Conservation (phyloP, 2,888 invertebrate genomes). For the Drosophila villosipedis region DNA sequence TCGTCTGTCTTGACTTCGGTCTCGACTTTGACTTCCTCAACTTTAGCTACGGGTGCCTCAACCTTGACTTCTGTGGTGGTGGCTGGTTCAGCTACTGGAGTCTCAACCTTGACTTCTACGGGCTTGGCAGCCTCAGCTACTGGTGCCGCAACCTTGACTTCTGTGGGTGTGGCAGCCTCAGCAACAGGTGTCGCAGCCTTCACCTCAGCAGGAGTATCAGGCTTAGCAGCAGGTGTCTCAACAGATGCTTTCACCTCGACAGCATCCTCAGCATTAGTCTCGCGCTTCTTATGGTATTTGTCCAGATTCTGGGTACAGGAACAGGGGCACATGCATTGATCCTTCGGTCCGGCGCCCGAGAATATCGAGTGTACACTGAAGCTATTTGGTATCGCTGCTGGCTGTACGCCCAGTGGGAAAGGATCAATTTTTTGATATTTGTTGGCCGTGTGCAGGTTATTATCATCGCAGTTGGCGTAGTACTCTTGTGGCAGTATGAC, state of each 20-base stretch:
- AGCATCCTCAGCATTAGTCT: constrained; percentile 48
- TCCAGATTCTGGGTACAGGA: constrained; percentile 84
- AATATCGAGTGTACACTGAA: constrained; percentile 78
- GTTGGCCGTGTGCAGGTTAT: constrained; percentile 51
- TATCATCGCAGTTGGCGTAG: constrained; percentile 83
- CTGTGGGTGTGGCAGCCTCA: constrained; percentile 28
- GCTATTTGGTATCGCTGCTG: constrained; percentile 75
- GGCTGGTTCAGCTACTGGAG: constrained; percentile 30
- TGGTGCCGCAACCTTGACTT: constrained; percentile 26
- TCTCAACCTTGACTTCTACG: constrained; percentile 32
- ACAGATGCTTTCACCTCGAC: constrained; percentile 12
- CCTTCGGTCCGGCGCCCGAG: constrained; percentile 72
- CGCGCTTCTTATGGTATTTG: constrained; percentile 77
- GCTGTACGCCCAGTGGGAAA: constrained; percentile 82
- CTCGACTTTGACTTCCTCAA: constrained; percentile 21
- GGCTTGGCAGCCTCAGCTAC: constrained; percentile 30
- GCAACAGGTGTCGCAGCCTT: constrained; percentile 39
- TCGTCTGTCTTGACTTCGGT: constrained; percentile 16
- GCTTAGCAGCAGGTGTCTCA: constrained; percentile 24
- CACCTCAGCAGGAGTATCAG: constrained; percentile 25
- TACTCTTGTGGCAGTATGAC: constrained; percentile 90
- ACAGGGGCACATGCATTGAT: constrained; percentile 85
- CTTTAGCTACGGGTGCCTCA: constrained; percentile 26
- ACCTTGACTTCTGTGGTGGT: constrained; percentile 35
- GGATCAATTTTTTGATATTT: constrained; percentile 72